Conservation (phyloP, 2,113 vertebrate genomes). For the Clarias magur region DNA sequence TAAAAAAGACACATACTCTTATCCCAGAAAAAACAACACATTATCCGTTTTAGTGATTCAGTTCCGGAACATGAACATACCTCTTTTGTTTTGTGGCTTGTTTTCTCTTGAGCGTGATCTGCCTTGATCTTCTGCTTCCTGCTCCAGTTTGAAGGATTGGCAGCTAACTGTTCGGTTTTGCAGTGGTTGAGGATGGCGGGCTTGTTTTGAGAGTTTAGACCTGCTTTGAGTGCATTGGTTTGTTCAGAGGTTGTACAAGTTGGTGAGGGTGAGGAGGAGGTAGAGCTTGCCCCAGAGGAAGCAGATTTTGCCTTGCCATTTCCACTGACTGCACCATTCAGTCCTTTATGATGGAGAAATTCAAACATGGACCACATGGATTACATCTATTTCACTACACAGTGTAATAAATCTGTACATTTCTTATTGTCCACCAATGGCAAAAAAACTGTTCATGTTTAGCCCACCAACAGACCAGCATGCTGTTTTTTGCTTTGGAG, state of each 20-base stretch:
- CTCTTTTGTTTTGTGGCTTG: constrained; percentile 82
- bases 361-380: constrained; percentile 26
- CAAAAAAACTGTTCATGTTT: background rate
- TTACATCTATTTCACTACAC: background rate
- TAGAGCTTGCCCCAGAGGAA: constrained; percentile 71
- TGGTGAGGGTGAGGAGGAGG: constrained; percentile 71
- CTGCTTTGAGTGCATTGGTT: constrained; percentile 66
- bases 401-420: background rate
- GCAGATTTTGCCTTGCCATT: constrained; percentile 67
- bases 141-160: constrained; percentile 49
- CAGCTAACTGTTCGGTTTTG: background rate
- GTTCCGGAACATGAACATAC: constrained; percentile 61
- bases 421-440: background rate
- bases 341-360: constrained; percentile 67
- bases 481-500: background rate
- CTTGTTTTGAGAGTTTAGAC: constrained; percentile 31
- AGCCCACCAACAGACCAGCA: background rate
- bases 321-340: constrained; percentile 84
- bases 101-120: constrained; percentile 72
- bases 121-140: constrained; percentile 71
- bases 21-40: background rate
- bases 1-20: background rate
- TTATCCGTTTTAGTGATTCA: background rate
- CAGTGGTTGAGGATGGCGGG: background rate
- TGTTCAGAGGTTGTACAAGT: constrained; percentile 70